Base-by-base conservation (phyloP, 2,113 vertebrate species). In the Rhinichthys klamathensis region DNA sequence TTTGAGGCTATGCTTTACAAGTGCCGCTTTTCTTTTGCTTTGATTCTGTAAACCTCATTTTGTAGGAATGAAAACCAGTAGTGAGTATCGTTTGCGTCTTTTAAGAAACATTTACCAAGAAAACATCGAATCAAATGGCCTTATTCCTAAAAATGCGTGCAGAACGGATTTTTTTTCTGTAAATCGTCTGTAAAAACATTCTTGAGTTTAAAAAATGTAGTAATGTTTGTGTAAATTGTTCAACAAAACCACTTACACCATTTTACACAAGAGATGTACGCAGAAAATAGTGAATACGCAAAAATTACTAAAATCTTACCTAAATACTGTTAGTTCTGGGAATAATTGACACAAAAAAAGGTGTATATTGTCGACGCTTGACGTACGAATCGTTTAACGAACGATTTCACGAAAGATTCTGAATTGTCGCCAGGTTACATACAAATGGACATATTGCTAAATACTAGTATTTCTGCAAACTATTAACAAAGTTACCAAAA, bases 11-110 rank as follows among this genome's bases (percentile, higher is more conserved):
- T 87, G 84, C 85, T 87, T 89, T 89, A 86, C 56, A 89, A 84
- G 86, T 91, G 89, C 90, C 90, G 90, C 89, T 89, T 91, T 86
- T 54, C 16, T 70, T 74, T 85, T 84, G 77, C 84, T 88, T 88
- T 87, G 85, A 85, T 83, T 88, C 56, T 84, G 60, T 83, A 85
- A 86, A 75, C 79, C 84, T 85, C 84, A 65, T 74, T 82, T 86
- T 82, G 30, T 85, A 58, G 30, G 56, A 85, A 63, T 84, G 67
- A 77, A 87, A 84, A 72, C 11, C 58, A 32, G 46, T 80, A 83
- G 44, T 41, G 74, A 77, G 70, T 63, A 84, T 75, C 30, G 60
- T 60, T 75, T 58, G n/a, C 23, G 35, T 77, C 63, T 51, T 74
- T n/a, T 83, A 35, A 84, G 60, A 83, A 86, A 87, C 76, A 49